Percentiles rank a stretch among this genome's conserved stretches.
Conservation (phyloP, 1,140 invertebrate species). For the Drosophila ironensis region DNA sequence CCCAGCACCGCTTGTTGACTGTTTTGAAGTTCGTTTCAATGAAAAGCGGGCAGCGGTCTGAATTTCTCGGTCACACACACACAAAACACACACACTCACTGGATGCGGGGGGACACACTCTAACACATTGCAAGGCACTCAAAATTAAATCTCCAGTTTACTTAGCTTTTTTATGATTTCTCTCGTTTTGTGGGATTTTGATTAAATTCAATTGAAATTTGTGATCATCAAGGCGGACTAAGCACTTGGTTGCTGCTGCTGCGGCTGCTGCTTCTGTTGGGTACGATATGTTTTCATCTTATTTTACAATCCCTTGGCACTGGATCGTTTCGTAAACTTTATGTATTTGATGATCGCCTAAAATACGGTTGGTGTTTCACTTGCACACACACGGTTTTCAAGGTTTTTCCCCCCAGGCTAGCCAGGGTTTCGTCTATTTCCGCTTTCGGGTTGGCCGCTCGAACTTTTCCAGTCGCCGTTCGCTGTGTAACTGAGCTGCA, state of each 20-base stretch:
- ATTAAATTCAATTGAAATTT: constrained; percentile 82
- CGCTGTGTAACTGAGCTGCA: constrained; percentile 60
- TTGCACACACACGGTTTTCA: not conserved
- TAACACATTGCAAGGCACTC: constrained; percentile 47
- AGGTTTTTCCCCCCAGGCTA: too few relatives aligned
- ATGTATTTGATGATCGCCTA: too few relatives aligned
- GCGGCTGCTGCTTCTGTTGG: too few relatives aligned
- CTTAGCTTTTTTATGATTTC: constrained; percentile 32
- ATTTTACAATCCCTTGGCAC: constrained; percentile 2
- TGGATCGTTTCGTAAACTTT: not conserved
- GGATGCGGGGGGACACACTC: constrained; percentile 11
- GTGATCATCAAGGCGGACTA: constrained; percentile 58
- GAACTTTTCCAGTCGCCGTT: constrained; percentile 66
- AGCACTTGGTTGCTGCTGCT: constrained; percentile 19
- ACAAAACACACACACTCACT: constrained; percentile 5
- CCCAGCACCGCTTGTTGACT: constrained; percentile 18
- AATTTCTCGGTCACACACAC: constrained; percentile 70
- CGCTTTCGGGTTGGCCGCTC: constrained; percentile 6
- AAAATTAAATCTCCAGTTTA: constrained; percentile 65
- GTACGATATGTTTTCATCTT: constrained; percentile 1
- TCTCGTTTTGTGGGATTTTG: constrained; percentile 63
- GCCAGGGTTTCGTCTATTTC: constrained; percentile 6
- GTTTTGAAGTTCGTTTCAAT: constrained; percentile 76
- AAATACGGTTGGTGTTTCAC: constrained; percentile 27
- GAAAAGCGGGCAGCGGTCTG: constrained; percentile 47